phyloP scores from a whole-genome alignment of 2,888 invertebrate species.

The Lottia gigantea region DNA sequence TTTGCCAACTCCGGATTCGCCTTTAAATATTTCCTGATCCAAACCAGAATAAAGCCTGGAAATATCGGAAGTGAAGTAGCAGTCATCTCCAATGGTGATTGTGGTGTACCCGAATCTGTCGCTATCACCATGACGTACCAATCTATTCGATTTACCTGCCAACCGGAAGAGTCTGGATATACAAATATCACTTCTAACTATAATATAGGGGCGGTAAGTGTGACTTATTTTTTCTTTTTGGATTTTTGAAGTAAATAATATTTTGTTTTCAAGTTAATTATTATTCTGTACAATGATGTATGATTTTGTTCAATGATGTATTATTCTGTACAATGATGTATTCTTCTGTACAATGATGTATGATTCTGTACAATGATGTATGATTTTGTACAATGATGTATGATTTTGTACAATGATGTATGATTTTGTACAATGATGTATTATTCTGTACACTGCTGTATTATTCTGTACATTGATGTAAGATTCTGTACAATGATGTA shows the following conservation, averaged over 20 bases:
- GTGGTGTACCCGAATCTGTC: constrained; percentile 24
- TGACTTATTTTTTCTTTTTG: no score
- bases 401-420: no score
- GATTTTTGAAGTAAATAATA: no score
- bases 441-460: no score
- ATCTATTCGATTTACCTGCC: neutral
- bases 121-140: constrained; percentile 24
- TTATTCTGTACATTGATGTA: neutral
- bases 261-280: no score
- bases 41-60: constrained; percentile 19
- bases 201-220: neutral
- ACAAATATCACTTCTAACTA: neutral
- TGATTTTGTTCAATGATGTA: no score
- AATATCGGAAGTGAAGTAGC: constrained; percentile 18
- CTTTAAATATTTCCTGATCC: constrained; percentile 26
- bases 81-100: constrained; percentile 34
- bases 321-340: no score
- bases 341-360: no score
- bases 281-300: no score
- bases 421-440: no score
- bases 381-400: no score
- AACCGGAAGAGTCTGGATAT: neutral
- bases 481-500: neutral
- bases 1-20: constrained; percentile 34
- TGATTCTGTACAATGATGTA: no score